A percentile compares a stretch with the other conserved stretches of the same genome.
Evolutionary conservation across 2,888 invertebrate genomes (phyloP).

Genomic region (Epirrhoe alternata): DNA sequence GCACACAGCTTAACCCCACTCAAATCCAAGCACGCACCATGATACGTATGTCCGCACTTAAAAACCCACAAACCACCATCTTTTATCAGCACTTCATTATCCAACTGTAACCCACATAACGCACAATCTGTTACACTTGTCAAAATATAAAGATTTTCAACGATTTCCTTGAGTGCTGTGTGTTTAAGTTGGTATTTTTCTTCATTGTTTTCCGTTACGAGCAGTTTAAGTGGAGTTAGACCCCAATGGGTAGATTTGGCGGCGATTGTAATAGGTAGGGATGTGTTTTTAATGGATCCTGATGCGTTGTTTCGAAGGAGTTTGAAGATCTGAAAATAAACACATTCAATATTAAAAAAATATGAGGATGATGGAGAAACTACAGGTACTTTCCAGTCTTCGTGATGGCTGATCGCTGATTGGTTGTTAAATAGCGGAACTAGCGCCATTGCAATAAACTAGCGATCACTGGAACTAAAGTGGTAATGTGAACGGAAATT

Average conservation of each 20-base stretch:
- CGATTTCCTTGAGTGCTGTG: constrained; percentile 54
- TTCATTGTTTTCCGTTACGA: constrained; percentile 27
- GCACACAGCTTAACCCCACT: constrained; percentile 82
- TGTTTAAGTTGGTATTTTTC: constrained; percentile 47
- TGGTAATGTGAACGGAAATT: no score
- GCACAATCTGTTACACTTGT: constrained; percentile 69
- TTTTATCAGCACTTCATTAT: constrained; percentile 84
- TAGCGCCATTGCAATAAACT: no score
- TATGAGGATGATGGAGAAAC: not conserved
- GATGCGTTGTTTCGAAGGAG: constrained; percentile 64
- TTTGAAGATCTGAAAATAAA: constrained; percentile 66
- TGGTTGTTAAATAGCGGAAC: no score
- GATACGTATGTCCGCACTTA: constrained; percentile 87
- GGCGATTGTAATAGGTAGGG: constrained; percentile 72
- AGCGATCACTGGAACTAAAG: no score
- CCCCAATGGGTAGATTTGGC: constrained; percentile 83
- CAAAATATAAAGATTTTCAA: constrained; percentile 49
- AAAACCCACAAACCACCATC: constrained; percentile 87
- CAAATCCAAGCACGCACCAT: constrained; percentile 85
- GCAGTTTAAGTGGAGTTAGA: constrained; percentile 53
- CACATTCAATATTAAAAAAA: not conserved
- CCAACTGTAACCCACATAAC: constrained; percentile 85
- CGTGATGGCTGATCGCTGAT: no score
- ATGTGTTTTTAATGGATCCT: constrained; percentile 69
- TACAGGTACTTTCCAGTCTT: not conserved